phyloP scores from a whole-genome alignment of 2,113 vertebrate species.

The Larimichthys polyactis region DNA sequence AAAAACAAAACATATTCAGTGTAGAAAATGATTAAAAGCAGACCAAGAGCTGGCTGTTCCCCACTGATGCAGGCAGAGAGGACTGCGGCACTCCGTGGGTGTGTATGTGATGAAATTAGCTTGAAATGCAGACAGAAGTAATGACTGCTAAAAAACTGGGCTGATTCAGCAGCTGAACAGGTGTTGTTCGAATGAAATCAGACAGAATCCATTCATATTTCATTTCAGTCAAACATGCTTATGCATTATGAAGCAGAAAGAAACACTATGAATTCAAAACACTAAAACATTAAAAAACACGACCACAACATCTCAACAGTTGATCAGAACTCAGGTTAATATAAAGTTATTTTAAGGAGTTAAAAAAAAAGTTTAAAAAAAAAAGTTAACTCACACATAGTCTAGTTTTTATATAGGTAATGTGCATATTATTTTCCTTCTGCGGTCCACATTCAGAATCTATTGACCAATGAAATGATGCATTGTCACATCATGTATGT shows the following conservation, averaged over 20 bases:
- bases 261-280: too few species aligned
- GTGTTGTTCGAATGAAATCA: constrained; percentile 42
- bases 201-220: constrained; percentile 52
- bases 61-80: constrained; percentile 14
- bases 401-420: too few species aligned
- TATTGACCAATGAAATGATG: too few species aligned
- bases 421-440: too few species aligned
- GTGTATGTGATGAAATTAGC: constrained; percentile 15
- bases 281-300: too few species aligned
- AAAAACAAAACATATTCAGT: background rate
- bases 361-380: too few species aligned
- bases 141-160: constrained; percentile 12
- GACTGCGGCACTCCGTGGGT: constrained; percentile 1
- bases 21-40: constrained; percentile 30
- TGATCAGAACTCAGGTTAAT: too few species aligned
- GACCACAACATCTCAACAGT: too few species aligned
- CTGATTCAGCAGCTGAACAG: constrained; percentile 58
- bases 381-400: too few species aligned
- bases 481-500: too few species aligned
- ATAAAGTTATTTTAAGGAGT: too few species aligned
- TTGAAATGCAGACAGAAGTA: constrained; percentile 32
- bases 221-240: constrained; percentile 6
- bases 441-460: too few species aligned
- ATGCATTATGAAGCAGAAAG: constrained; percentile 8
- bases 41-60: background rate